These are phyloP conservation scores for Pachliopta kotzebuea DNA, from an alignment of 2,888 invertebrate genomes.

Conservation along the genomic window DNA sequence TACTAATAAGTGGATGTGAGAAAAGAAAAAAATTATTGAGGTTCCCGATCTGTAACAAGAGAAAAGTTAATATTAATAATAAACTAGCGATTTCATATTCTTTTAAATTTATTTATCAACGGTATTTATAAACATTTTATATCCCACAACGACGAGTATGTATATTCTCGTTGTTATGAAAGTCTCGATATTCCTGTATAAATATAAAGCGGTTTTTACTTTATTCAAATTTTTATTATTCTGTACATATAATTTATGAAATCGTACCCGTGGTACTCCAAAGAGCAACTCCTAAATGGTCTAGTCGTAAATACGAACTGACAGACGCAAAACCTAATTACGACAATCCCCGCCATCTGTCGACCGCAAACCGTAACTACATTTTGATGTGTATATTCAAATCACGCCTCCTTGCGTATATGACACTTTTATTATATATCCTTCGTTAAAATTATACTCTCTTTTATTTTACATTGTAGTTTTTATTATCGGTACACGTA, in stretches of 20 bases:
- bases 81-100: not conserved
- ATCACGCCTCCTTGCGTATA: slow-evolving; percentile 21
- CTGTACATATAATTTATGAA: too few relatives aligned
- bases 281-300: too few relatives aligned
- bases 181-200: too few relatives aligned
- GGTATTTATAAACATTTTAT: not conserved
- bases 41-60: slow-evolving; percentile 69
- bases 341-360: slow-evolving; percentile 38
- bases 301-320: slow-evolving; percentile 28
- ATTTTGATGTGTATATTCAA: slow-evolving; percentile 39
- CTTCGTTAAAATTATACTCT: not conserved
- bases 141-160: not conserved
- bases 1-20: slow-evolving; percentile 69
- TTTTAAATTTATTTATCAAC: too few relatives aligned
- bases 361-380: slow-evolving; percentile 33
- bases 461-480: not conserved
- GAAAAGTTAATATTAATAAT: slow-evolving; percentile 27
- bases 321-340: slow-evolving; percentile 28
- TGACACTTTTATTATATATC: not conserved
- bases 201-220: too few relatives aligned
- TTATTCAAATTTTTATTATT: too few relatives aligned
- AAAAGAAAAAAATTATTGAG: slow-evolving; percentile 65
- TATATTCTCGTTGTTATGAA: too few relatives aligned
- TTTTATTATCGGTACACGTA: slow-evolving; percentile 1
- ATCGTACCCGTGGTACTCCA: too few relatives aligned